Evolutionary conservation across 2,888 invertebrate species (phyloP).

Genomic region (Iselma pallidipennis): DNA sequence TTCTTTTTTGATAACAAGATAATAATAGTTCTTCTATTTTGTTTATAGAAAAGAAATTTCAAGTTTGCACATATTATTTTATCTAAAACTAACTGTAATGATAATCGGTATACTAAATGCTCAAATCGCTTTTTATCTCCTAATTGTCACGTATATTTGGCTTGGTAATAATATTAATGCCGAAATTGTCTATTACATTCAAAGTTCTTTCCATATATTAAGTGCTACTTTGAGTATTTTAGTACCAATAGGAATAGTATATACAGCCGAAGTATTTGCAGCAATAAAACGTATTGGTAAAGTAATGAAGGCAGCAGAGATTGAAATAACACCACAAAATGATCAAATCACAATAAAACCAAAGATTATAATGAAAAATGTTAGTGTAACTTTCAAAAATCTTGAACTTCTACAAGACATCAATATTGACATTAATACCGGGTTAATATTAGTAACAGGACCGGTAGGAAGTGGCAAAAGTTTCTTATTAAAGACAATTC

Average conservation of each 20-base stretch:
- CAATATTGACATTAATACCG: conserved; percentile 51
- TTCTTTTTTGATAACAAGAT: too few species aligned
- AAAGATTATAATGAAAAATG: conserved; percentile 26
- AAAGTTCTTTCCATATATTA: conserved; percentile 12
- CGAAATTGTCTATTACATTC: conserved; percentile 20
- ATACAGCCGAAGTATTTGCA: conserved; percentile 38
- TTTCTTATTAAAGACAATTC: conserved; percentile 51
- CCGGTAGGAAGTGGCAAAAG: conserved; percentile 68
- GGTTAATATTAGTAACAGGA: conserved; percentile 63
- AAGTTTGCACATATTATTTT: conserved; percentile 30
- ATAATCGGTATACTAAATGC: conserved; percentile 14
- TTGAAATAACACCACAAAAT: conserved; percentile 7
- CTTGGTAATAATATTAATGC: conserved; percentile 19
- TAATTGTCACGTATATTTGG: conserved; percentile 24
- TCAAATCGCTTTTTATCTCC: conserved; percentile 20
- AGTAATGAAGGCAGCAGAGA: conserved; percentile 30
- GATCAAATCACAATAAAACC: background rate
- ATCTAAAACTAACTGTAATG: conserved; percentile 18
- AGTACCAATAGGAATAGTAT: conserved; percentile 35
- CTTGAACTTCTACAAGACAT: conserved; percentile 53
- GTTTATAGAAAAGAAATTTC: conserved; percentile 37
- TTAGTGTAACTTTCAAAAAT: conserved; percentile 36
- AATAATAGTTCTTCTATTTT: too few species aligned
- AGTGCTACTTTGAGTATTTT: conserved; percentile 31
- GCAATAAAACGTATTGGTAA: conserved; percentile 34